Conservation (phyloP, 2,113 vertebrate species). For the Alethe diademata region DNA sequence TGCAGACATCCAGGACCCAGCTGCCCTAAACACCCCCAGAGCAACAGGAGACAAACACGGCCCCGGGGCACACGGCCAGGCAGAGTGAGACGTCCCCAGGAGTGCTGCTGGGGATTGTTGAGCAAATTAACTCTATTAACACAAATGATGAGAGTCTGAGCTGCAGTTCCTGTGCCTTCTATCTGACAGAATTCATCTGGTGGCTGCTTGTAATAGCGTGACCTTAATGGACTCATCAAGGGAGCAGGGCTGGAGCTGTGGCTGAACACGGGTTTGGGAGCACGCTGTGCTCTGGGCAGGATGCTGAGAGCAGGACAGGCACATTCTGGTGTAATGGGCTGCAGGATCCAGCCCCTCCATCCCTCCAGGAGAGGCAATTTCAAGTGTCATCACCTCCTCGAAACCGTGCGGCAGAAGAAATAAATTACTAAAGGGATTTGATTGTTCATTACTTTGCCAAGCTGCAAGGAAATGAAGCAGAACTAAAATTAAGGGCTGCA, state of each 20-base stretch:
- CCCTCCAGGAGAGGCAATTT: slow-evolving; percentile 58
- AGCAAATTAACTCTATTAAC: slow-evolving; percentile 62
- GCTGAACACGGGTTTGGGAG: neutral
- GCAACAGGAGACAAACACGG: neutral
- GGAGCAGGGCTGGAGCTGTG: neutral
- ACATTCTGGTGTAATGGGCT: neutral
- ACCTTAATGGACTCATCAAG: slow-evolving; percentile 45
- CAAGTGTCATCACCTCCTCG: slow-evolving; percentile 47
- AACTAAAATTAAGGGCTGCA: slow-evolving; percentile 53
- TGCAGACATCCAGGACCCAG: neutral
- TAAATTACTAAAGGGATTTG: slow-evolving; percentile 60
- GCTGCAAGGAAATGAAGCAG: slow-evolving; percentile 56
- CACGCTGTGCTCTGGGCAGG: neutral
- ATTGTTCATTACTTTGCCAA: slow-evolving; percentile 56
- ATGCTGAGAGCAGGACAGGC: neutral
- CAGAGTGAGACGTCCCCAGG: neutral
- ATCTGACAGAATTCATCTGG: slow-evolving; percentile 43
- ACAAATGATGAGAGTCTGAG: slow-evolving; percentile 7
- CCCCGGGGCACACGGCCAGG: neutral
- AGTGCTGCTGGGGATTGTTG: neutral
- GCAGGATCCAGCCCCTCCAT: slow-evolving; percentile 12
- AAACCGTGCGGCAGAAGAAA: slow-evolving; percentile 30
- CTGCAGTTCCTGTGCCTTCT: neutral
- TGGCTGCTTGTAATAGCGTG: slow-evolving; percentile 49
- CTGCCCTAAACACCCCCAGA: neutral